phyloP scores from a whole-genome alignment of 1,140 invertebrate species.

The Conus betulinus region DNA sequence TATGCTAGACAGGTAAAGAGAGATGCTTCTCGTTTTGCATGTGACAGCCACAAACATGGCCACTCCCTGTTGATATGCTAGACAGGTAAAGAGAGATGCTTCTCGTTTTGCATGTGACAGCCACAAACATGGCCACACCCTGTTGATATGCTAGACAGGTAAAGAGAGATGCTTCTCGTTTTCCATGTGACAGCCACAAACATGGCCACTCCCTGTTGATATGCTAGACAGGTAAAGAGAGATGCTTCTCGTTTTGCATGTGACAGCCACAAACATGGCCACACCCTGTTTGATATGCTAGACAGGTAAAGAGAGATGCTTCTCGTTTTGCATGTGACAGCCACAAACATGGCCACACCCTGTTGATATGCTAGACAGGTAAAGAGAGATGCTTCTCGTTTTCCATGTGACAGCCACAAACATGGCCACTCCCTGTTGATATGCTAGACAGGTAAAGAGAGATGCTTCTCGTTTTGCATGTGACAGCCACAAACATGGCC shows the following conservation, averaged over 20 bases:
- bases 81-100: no score
- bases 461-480: no score
- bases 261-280: conserved; percentile 70
- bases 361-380: conserved; percentile 48
- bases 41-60: conserved; percentile 69
- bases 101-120: conserved; percentile 43
- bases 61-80: conserved; percentile 66
- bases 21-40: no score
- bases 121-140: conserved; percentile 70
- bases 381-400: no score
- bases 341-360: conserved; percentile 70
- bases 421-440: conserved; percentile 69
- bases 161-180: no score
- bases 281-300: conserved; percentile 64
- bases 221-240: no score
- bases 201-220: conserved; percentile 69
- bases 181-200: conserved; percentile 62
- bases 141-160: no score
- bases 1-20: no score
- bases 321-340: conserved; percentile 43
- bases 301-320: no score
- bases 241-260: no score
- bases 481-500: conserved; percentile 70
- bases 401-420: conserved; percentile 62
- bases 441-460: no score